These are phyloP conservation scores for Pseudococcus jackbeardsleyi DNA, from an alignment of 2,888 invertebrate species.

Conservation along the genomic window DNA sequence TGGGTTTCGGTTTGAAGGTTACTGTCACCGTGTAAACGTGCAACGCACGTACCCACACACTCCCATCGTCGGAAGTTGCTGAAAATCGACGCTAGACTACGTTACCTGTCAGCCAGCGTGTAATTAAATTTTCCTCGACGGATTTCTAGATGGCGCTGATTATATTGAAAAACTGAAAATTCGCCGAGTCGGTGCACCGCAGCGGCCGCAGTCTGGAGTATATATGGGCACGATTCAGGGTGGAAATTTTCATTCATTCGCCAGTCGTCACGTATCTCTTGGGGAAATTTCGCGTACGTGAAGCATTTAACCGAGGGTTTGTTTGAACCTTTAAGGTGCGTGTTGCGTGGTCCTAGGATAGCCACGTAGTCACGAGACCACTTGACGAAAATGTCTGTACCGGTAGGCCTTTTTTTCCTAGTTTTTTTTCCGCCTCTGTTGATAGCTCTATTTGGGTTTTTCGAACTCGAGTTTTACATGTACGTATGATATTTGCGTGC, in stretches of 20 bases:
- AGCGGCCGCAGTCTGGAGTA: not conserved
- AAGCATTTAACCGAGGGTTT: not conserved
- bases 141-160: constrained; percentile 31
- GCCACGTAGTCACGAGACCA: constrained; percentile 22
- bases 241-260: constrained; percentile 15
- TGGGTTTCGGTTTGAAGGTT: constrained; percentile 64
- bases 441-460: constrained; percentile 37
- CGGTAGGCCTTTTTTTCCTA: not conserved
- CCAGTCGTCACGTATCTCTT: not conserved
- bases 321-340: not conserved
- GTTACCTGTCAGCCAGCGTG: not conserved
- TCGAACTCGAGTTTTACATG: not conserved
- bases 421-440: not conserved
- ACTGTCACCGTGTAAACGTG: constrained; percentile 58
- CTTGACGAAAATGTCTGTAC: constrained; percentile 24
- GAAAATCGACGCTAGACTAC: constrained; percentile 42
- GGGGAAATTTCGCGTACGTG: not conserved
- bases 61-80: not conserved
- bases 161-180: not conserved
- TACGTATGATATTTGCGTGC: not conserved
- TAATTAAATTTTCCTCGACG: not conserved
- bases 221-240: not conserved
- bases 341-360: not conserved
- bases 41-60: not conserved
- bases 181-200: not conserved